Evolutionary conservation across 2,797 vertebrate species (phyloP).

Genomic region (Trachops cirrhosus): DNA sequence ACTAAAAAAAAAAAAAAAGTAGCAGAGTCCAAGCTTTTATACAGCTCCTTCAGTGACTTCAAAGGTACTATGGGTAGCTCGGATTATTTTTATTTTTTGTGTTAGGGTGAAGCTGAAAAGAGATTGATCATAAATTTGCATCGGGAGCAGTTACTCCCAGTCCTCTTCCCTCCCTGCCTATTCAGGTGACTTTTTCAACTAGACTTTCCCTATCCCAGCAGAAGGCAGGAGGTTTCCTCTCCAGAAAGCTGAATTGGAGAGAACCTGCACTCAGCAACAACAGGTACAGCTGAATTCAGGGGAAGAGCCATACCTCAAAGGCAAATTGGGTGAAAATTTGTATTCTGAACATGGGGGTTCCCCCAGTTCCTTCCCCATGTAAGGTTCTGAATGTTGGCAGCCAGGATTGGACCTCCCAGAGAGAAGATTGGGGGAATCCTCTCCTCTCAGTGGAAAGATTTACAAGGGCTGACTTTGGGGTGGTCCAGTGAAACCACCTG

Average conservation of each 20-base stretch:
- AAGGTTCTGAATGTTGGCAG: neutral
- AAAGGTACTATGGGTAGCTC: neutral
- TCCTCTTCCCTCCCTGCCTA: neutral
- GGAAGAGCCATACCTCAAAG: neutral
- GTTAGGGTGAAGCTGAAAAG: neutral
- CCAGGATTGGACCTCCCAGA: neutral
- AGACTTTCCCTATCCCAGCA: neutral
- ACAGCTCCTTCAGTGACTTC: neutral
- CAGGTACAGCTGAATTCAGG: neutral
- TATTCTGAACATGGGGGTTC: neutral
- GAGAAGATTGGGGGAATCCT: neutral
- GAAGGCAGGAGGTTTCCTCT: neutral
- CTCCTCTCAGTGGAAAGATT: neutral
- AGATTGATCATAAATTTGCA: neutral
- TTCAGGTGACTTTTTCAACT: neutral
- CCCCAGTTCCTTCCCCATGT: neutral
- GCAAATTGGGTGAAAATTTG: neutral
- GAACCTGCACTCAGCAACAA: neutral
- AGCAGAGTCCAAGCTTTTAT: neutral
- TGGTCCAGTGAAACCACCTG: neutral
- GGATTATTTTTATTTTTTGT: neutral
- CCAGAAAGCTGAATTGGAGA: neutral
- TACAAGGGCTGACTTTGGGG: neutral
- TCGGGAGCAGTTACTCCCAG: neutral
- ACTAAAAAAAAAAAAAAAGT: too few species aligned